Percentiles rank a stretch among this genome's conserved stretches.
phyloP scores from a whole-genome alignment of 2,888 invertebrate species.

The Tortricodes alternella region DNA sequence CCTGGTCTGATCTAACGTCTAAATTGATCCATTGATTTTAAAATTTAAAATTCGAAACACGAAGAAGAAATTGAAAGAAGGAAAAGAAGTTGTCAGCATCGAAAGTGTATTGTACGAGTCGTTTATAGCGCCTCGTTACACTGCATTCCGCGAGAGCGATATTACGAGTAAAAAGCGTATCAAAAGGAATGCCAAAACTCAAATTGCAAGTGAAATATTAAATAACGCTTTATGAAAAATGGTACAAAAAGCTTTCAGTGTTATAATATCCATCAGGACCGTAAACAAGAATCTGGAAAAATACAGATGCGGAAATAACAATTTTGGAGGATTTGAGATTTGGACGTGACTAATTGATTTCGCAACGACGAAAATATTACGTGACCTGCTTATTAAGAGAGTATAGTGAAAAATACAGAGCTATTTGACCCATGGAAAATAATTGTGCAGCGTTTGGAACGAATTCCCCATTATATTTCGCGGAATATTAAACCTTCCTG shows the following conservation, averaged over 20 bases:
- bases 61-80: too few relatives aligned
- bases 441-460: not conserved
- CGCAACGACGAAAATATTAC: not conserved
- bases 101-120: too few relatives aligned
- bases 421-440: not conserved
- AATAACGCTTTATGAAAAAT: not conserved
- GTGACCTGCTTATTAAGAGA: not conserved
- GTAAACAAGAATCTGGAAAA: not conserved
- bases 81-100: not conserved
- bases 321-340: conserved; percentile 11
- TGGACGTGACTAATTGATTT: conserved; percentile 19
- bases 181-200: not conserved
- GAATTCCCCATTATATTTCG: too few relatives aligned
- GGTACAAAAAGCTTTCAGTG: not conserved
- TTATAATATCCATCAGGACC: not conserved
- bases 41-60: too few relatives aligned
- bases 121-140: too few relatives aligned
- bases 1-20: too few relatives aligned
- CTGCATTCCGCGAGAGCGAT: too few relatives aligned
- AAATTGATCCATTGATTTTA: too few relatives aligned
- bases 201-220: not conserved
- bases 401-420: not conserved
- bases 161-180: not conserved
- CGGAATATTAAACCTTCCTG: too few relatives aligned
- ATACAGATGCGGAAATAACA: not conserved